Percentiles rank a stretch among this genome's conserved stretches.
Evolutionary conservation across 1,140 invertebrate species (phyloP).

Genomic region (Drosophila simulans): DNA sequence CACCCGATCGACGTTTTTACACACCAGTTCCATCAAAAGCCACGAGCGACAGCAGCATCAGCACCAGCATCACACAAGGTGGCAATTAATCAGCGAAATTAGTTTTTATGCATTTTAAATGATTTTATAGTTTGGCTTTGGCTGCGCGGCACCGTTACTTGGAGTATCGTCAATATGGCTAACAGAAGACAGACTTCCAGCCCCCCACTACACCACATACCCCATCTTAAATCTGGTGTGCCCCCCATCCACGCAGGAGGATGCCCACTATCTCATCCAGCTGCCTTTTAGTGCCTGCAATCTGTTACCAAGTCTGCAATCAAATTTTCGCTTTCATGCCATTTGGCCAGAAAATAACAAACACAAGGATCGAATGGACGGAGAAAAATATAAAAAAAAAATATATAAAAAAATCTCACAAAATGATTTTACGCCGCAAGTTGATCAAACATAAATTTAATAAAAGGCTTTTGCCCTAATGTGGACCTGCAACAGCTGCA

Average conservation of each 20-base stretch:
- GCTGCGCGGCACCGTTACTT: constrained; percentile 61
- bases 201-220: not conserved
- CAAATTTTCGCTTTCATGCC: constrained; percentile 79
- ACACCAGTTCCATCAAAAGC: constrained; percentile 39
- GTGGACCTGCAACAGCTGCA: constrained; percentile 41
- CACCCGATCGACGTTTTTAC: not conserved
- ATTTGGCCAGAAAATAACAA: constrained; percentile 57
- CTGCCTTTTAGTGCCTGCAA: constrained; percentile 40
- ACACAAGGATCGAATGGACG: constrained; percentile 3
- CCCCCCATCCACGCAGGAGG: too few species aligned
- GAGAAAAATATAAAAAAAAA: not conserved
- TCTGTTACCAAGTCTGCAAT: constrained; percentile 66
- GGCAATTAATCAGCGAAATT: constrained; percentile 81
- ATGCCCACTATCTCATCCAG: not conserved
- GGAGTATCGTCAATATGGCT: constrained; percentile 34
- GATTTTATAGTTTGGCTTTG: constrained; percentile 53
- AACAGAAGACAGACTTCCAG: not conserved
- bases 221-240: too few species aligned
- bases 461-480: constrained; percentile 67
- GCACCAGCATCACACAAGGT: constrained; percentile 18
- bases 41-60: constrained; percentile 37
- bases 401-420: constrained; percentile 3
- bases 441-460: constrained; percentile 72
- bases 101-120: constrained; percentile 83
- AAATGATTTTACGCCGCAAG: constrained; percentile 41